Evolutionary conservation across 1,140 invertebrate species (phyloP).

Genomic region (Condylostylus longicornis): DNA sequence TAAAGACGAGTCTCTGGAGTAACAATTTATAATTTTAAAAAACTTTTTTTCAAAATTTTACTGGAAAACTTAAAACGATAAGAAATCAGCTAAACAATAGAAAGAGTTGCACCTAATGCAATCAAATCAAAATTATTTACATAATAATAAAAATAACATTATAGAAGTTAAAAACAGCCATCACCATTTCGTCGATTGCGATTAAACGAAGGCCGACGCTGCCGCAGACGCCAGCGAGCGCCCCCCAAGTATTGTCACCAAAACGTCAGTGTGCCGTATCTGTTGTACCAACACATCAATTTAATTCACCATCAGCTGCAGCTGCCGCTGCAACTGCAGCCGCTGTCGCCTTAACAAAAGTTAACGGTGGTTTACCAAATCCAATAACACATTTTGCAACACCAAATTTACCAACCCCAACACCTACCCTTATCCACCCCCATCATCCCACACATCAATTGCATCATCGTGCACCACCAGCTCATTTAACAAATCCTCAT

Average conservation of each 20-base stretch:
- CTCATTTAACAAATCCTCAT: slow-evolving; percentile 5
- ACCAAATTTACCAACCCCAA: no score
- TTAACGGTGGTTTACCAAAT: slow-evolving; percentile 16
- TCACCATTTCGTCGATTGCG: slow-evolving; percentile 35
- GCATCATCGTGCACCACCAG: slow-evolving; percentile 16
- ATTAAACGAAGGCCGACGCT: slow-evolving; percentile 35
- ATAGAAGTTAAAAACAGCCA: slow-evolving; percentile 33
- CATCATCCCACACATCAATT: slow-evolving; percentile 2
- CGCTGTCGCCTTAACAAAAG: slow-evolving; percentile 7
- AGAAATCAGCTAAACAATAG: no score
- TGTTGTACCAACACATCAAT: slow-evolving; percentile 21
- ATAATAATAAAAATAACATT: no score
- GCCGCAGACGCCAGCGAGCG: slow-evolving; percentile 35
- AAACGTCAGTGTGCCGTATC: slow-evolving; percentile 32
- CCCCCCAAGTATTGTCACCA: slow-evolving; percentile 34
- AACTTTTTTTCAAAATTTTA: no score
- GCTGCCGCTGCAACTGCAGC: slow-evolving; percentile 11
- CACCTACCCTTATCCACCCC: slow-evolving; percentile 5
- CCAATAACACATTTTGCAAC: no score
- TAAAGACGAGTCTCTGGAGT: no score
- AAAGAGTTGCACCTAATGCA: no score
- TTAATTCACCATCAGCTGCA: slow-evolving; percentile 16
- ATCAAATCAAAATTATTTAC: no score
- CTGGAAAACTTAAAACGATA: no score
- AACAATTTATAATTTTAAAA: no score